These are phyloP conservation scores for Phataginus tricuspis DNA, from an alignment of 2,797 vertebrate genomes.

Conservation along the genomic window DNA sequence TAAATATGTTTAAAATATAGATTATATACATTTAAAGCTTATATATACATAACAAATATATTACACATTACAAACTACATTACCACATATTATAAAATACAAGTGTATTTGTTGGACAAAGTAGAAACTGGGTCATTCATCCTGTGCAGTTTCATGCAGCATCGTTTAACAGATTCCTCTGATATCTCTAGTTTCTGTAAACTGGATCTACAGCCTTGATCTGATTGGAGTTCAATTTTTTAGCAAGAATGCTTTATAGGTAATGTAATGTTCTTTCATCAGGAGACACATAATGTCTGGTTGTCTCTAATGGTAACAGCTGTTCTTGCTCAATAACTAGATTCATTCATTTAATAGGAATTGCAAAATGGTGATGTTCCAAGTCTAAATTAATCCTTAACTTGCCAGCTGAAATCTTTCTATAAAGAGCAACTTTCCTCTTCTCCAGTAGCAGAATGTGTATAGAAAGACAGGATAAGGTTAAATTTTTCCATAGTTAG, in stretches of 20 bases:
- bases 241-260: background rate
- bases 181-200: background rate
- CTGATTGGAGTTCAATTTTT: conserved; percentile 6
- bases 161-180: background rate
- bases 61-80: background rate
- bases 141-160: background rate
- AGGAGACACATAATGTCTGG: background rate
- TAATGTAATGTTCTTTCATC: background rate
- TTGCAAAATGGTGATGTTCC: background rate
- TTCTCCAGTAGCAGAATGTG: background rate
- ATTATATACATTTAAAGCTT: background rate
- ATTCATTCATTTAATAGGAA: background rate
- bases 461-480: background rate
- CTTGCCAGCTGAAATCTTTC: background rate
- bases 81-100: too few relatives aligned
- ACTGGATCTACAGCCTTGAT: conserved; percentile 17
- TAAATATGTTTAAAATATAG: background rate
- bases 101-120: background rate
- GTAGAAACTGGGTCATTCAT: background rate
- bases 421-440: background rate
- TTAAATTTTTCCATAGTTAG: background rate
- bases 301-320: background rate
- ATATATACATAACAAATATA: background rate
- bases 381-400: conserved; percentile 33
- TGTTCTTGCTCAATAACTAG: conserved; percentile 25